Evolutionary conservation across 2,113 vertebrate genomes (phyloP), one percentile per base, ranked within the genome.

Genomic region (Oenanthe oenanthe): DNA sequence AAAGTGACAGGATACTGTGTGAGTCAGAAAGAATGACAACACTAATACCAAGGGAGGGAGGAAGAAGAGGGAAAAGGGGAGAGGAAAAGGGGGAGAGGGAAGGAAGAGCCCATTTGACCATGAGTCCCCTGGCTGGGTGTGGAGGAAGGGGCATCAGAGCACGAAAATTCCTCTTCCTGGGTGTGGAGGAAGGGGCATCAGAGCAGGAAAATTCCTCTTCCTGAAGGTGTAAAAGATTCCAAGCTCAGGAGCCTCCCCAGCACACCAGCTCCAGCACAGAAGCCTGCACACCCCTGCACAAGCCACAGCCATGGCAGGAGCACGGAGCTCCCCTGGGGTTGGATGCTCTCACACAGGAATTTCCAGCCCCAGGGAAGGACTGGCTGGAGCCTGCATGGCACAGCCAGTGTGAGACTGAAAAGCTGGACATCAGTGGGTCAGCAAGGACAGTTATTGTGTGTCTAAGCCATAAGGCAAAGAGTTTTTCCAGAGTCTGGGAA

Each of bases 241-340:
- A 8, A 83, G 36, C 22, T 58, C 58, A 26, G 67, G 10, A 43
- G 4, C 2, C 10, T 20, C 53, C 42, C 42, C 60, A 29, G 3
- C 45, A 62, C 6, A 4, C 5, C 51, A 72, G 38, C 21, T 31
- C 10, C 73, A 54, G 63, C 20, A 14, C 12, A 12, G 15, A 24
- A 40, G 14, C 13, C 53, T 4, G 22, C 36, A 45, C 16, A 38
- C 7, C 29, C 50, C 60, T 20, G 57, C 31, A 38, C 10, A 11
- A 0, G 1, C 29, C 2, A 5, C 43, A 75, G 67, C 71, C 10
- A 6, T 2, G 24, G 57, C 2, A 2, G 51, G 61, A 43, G 42
- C 6, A 0, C 2, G 0, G n/a, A 54, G 67, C 62, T 48, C 19
- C 68, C 76, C 32, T 13, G 56, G n/a, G 26, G 8, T 21, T 1